Percentiles rank a stretch among this genome's conserved stretches.
Evolutionary conservation across 35 echinoderm and acorn worm species (phyloP).

Genomic region (Eucidaris tribuloides): DNA sequence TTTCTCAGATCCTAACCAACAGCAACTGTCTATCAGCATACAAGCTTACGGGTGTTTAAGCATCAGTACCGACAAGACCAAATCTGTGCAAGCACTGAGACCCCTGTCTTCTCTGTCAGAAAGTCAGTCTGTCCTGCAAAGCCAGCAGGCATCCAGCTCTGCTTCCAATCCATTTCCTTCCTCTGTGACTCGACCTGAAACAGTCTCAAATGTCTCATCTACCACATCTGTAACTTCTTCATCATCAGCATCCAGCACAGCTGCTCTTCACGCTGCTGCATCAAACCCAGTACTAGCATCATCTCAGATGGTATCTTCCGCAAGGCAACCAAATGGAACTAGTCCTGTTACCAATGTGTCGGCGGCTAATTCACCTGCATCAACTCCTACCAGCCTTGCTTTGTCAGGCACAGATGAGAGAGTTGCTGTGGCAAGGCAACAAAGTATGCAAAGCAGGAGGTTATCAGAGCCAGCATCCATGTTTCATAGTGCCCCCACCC

Average conservation of each 20-base stretch:
- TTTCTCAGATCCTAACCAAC: slow-evolving; percentile 61
- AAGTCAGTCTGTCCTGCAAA: not conserved
- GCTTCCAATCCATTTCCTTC: slow-evolving; percentile 14
- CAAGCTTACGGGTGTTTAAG: slow-evolving; percentile 73
- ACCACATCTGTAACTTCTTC: not conserved
- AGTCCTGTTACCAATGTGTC: not conserved
- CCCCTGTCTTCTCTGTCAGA: not conserved
- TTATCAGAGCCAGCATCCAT: not conserved
- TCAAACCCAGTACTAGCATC: not conserved
- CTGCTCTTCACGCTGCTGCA: not conserved
- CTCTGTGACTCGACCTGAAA: not conserved
- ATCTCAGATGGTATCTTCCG: not conserved
- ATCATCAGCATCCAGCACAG: too few species aligned
- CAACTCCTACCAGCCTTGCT: not conserved
- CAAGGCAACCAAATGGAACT: not conserved
- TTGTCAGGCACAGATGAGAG: not conserved
- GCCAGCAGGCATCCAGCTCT: not conserved
- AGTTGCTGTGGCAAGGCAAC: not conserved
- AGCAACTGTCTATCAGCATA: slow-evolving; percentile 74
- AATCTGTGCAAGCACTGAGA: not conserved
- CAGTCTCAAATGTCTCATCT: not conserved
- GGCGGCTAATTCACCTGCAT: not conserved
- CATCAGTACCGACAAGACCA: slow-evolving; percentile 32
- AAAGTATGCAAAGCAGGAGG: not conserved
- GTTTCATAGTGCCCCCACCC: not conserved